Evolutionary conservation across 1,140 invertebrate species (phyloP).

Genomic region (Drosophila navojoa): DNA sequence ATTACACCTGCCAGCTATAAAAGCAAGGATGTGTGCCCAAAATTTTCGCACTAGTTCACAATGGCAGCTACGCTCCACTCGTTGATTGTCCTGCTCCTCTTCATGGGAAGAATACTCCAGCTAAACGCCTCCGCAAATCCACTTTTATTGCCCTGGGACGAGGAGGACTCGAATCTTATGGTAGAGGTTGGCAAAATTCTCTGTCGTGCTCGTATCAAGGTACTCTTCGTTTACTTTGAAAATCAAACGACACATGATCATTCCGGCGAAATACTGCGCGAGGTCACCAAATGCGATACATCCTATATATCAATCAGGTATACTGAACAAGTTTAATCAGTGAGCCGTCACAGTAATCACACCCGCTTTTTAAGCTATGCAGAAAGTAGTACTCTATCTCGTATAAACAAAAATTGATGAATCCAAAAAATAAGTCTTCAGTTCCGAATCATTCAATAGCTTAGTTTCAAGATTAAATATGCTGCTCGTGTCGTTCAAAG

Average conservation of each 20-base stretch:
- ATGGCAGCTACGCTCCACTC: constrained; percentile 12
- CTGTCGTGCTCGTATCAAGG: constrained; percentile 54
- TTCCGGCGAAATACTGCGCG: constrained; percentile 62
- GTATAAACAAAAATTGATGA: no score
- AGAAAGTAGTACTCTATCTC: no score
- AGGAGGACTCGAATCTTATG: constrained; percentile 45
- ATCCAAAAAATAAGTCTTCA: background rate
- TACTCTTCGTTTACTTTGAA: constrained; percentile 73
- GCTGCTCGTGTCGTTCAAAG: background rate
- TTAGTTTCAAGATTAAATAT: background rate
- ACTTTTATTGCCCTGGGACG: constrained; percentile 18
- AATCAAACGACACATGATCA: constrained; percentile 63
- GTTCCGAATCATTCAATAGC: background rate
- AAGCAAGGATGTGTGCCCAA: constrained; percentile 6
- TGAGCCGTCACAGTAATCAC: no score
- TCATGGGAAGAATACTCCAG: background rate
- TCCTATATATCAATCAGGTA: constrained; percentile 73
- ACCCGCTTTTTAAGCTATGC: no score
- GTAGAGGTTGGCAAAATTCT: constrained; percentile 50
- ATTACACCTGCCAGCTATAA: constrained; percentile 34
- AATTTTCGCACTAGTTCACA: constrained; percentile 16
- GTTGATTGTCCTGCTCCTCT: constrained; percentile 18
- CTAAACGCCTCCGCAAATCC: background rate
- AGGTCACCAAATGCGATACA: constrained; percentile 69
- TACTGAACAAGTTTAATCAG: no score